Evolutionary conservation across 2,113 vertebrate species (phyloP).

Genomic region (Oryzias curvinotus): DNA sequence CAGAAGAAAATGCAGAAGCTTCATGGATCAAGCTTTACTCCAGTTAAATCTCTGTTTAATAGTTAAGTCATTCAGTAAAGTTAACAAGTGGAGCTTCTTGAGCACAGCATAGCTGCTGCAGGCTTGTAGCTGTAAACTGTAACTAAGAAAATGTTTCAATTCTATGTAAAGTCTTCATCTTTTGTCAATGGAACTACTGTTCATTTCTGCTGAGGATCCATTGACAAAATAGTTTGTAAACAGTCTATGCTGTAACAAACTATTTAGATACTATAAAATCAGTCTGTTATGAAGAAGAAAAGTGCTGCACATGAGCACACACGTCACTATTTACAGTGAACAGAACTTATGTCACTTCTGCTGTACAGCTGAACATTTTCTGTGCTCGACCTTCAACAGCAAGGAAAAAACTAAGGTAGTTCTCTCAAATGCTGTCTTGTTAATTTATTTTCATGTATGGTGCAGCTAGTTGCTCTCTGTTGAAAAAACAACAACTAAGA

Average conservation of each 20-base stretch:
- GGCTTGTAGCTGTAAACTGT: slow-evolving; percentile 12
- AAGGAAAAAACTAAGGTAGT: neutral
- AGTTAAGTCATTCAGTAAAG: slow-evolving; percentile 21
- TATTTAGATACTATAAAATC: slow-evolving; percentile 18
- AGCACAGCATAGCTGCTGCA: slow-evolving; percentile 16
- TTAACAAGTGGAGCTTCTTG: slow-evolving; percentile 44
- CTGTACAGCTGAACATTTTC: slow-evolving; percentile 19
- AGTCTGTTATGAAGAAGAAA: slow-evolving; percentile 24
- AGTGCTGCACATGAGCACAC: slow-evolving; percentile 8
- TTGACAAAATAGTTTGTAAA: no score
- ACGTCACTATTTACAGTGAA: slow-evolving; percentile 41
- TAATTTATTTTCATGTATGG: no score
- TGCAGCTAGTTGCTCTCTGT: no score
- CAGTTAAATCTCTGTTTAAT: slow-evolving; percentile 24
- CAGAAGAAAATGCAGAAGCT: slow-evolving; percentile 59
- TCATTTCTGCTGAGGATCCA: no score
- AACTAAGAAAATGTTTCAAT: slow-evolving; percentile 1
- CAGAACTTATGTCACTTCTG: slow-evolving; percentile 15
- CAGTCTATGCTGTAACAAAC: slow-evolving; percentile 7
- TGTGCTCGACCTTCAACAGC: neutral
- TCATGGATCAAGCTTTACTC: slow-evolving; percentile 40
- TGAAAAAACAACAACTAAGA: no score
- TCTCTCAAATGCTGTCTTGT: no score
- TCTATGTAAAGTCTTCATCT: slow-evolving; percentile 31
- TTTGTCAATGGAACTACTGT: slow-evolving; percentile 45